Evolutionary conservation across 2,113 vertebrate species (phyloP), one percentile per base, ranked within the genome.

Genomic region (Callipepla californica): DNA sequence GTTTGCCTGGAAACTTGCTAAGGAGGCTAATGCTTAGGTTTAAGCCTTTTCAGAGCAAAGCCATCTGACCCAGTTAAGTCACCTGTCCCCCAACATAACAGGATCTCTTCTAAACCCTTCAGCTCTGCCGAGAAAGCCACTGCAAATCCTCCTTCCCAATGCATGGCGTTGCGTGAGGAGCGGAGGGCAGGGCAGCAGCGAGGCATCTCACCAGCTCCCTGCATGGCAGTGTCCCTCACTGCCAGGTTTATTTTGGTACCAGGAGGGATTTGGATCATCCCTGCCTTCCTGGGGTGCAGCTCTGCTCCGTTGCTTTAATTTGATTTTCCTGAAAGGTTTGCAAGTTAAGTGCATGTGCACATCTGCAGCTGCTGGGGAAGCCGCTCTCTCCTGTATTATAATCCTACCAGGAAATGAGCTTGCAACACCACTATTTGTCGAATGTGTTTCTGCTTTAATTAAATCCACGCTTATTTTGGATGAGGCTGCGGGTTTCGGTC

Each of bases 41-140:
- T 89, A 94, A 96, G 86, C 89, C 50, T 87, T 79, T 69, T 28
- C 82, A 72, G 89, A 68, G 85, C 67, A 70, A 87, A 93, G 91
- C 61, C 59, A 9, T 20, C 74, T 78, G 96, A 94, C 96, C 97
- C 70, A 94, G 89, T 94, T 96, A 94, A 96, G 80, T 97, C 96
- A 94, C 96, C 96, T 90, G 87, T 92, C 92, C 87, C 42, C 89
- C 55, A 6, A 74, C 11, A 12, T 20, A 34, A 42, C 2, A 6
- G 87, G 80, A 79, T 66, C 38, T 51, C 42, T 28, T 20, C 76
- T 85, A 92, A 95, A 88, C 44, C 73, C 80, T 74, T 79, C 14
- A 2, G 47, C 36, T 40, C 28, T 2, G 4, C 34, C 20, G 13
- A 26, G 55, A 66, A 76, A 32, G 45, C 79, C 1, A 4, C 85